Conservation (phyloP, 2,888 invertebrate genomes). For the Caradrina kadenii region DNA sequence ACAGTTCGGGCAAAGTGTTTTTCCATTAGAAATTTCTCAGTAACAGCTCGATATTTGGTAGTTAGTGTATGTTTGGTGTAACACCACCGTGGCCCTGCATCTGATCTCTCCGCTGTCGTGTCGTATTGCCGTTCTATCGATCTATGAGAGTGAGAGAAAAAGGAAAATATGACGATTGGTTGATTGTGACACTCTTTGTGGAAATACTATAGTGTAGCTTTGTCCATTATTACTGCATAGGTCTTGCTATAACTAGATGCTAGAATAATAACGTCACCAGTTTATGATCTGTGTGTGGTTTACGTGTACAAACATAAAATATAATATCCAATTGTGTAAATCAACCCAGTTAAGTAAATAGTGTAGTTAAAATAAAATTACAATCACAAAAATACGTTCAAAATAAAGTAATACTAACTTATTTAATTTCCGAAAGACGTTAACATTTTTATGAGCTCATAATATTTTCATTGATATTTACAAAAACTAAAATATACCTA, state of each 20-base stretch:
- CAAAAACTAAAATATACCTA: not conserved
- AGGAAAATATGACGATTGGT: not conserved
- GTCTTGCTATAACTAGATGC: too few relatives aligned
- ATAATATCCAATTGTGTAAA: not conserved
- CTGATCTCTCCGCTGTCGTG: too few relatives aligned
- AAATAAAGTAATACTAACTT: too few relatives aligned
- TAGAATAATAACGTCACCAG: not conserved
- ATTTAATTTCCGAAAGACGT: too few relatives aligned
- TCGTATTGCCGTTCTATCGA: not conserved
- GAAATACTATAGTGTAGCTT: not conserved
- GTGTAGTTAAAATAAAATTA: constrained; percentile 2
- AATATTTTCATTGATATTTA: not conserved
- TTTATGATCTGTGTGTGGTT: not conserved
- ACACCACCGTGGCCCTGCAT: too few relatives aligned
- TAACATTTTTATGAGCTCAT: constrained; percentile 1
- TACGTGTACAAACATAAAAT: not conserved
- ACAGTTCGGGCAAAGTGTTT: too few relatives aligned
- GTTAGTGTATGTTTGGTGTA: too few relatives aligned
- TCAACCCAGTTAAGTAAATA: not conserved
- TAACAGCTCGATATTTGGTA: too few relatives aligned
- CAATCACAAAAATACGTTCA: not conserved
- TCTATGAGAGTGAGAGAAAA: not conserved
- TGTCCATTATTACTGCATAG: not conserved
- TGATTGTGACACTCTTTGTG: not conserved
- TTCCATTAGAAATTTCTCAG: too few relatives aligned